Conservation (phyloP, 2,888 invertebrate species). For the Caradrina clavipalpis region DNA sequence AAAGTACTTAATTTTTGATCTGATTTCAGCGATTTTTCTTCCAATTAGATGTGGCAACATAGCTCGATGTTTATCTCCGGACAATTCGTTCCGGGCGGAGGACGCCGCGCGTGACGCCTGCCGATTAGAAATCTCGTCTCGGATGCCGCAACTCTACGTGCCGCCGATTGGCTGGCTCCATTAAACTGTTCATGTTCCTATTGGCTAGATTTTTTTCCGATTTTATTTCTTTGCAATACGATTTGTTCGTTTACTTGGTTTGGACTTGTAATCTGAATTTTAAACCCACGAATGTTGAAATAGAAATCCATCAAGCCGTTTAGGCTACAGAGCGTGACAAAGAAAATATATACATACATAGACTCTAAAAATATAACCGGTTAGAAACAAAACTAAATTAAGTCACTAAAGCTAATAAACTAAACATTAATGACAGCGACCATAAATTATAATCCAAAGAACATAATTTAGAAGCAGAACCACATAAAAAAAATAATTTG, state of each 20-base stretch:
- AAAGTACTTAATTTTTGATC: conserved; percentile 43
- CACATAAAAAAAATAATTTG: conserved; percentile 6
- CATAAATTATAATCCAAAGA: conserved; percentile 4
- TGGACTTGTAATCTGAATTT: conserved; percentile 8
- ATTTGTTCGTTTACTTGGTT: conserved; percentile 10
- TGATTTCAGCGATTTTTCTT: conserved; percentile 67
- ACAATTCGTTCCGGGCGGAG: conserved; percentile 76
- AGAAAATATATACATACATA: too few relatives aligned
- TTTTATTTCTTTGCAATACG: conserved; percentile 30
- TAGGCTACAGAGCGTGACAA: too few relatives aligned
- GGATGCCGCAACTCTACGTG: conserved; percentile 73
- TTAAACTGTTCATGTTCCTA: conserved; percentile 69
- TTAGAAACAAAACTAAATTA: conserved; percentile 2
- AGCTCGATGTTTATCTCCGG: conserved; percentile 81
- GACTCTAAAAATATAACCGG: too few relatives aligned
- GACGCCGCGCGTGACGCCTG: conserved; percentile 82
- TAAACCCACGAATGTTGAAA: neutral
- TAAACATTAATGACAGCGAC: neutral
- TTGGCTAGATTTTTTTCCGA: conserved; percentile 60
- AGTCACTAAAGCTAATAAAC: neutral
- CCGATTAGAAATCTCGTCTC: conserved; percentile 84
- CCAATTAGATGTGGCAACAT: conserved; percentile 67
- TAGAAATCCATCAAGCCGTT: neutral
- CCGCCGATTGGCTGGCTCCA: conserved; percentile 73
- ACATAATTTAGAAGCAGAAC: neutral